A percentile compares a stretch with the other conserved stretches of the same genome.
Conservation (phyloP, 2,113 vertebrate genomes). For the Xiphophorus couchianus region DNA sequence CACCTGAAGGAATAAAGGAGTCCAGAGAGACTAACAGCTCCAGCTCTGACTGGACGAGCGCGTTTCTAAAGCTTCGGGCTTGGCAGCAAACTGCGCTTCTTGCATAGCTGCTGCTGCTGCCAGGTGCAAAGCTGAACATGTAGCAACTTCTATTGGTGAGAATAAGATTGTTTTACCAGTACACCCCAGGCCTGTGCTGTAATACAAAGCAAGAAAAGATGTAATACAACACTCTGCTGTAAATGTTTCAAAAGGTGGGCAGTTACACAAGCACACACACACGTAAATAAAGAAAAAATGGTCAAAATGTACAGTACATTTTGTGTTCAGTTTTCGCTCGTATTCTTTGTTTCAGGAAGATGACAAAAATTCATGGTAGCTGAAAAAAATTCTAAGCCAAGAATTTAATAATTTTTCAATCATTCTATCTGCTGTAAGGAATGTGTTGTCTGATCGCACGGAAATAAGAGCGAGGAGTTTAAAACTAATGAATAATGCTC, state of each 20-base stretch:
- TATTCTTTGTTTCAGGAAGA: neutral
- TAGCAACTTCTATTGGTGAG: constrained; percentile 61
- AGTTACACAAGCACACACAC: neutral
- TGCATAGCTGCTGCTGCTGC: constrained; percentile 61
- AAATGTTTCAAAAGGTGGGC: constrained; percentile 39
- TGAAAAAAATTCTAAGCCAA: constrained; percentile 2
- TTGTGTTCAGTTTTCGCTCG: neutral
- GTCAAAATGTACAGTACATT: neutral
- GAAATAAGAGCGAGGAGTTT: no score
- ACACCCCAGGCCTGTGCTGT: constrained; percentile 41
- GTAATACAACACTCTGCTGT: constrained; percentile 22
- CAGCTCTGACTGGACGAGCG: constrained; percentile 39
- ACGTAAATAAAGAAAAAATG: neutral
- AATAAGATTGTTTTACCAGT: constrained; percentile 52
- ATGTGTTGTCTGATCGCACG: neutral
- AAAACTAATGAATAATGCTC: no score
- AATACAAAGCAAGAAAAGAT: constrained; percentile 31
- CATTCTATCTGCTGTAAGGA: neutral
- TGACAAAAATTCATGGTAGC: neutral
- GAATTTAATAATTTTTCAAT: neutral
- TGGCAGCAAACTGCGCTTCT: constrained; percentile 49
- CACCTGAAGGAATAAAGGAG: constrained; percentile 41
- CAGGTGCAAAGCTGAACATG: constrained; percentile 59
- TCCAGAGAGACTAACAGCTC: neutral
- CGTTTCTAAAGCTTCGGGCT: constrained; percentile 48